Conservation (phyloP, 1,140 invertebrate species). For the Drosophila subobscura region DNA sequence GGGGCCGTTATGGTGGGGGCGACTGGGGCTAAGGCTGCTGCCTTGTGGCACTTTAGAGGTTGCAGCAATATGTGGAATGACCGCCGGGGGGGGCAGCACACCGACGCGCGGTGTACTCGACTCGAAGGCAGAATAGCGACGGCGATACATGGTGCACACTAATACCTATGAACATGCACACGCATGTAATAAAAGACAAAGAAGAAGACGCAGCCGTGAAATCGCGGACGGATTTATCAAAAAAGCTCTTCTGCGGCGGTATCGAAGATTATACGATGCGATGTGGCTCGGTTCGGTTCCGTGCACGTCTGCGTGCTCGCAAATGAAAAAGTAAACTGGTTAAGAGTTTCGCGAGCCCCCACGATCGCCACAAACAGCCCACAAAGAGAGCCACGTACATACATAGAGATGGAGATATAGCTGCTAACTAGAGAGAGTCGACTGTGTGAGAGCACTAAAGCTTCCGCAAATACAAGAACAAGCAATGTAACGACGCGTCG, state of each 20-base stretch:
- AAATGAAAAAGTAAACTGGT: conserved; percentile 76
- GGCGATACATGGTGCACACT: conserved; percentile 70
- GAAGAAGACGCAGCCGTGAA: conserved; percentile 38
- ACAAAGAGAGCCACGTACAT: conserved; percentile 6
- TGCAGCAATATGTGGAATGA: conserved; percentile 25
- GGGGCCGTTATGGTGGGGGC: conserved; percentile 40
- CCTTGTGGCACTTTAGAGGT: conserved; percentile 35
- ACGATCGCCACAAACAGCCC: conserved; percentile 45
- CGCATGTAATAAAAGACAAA: conserved; percentile 34
- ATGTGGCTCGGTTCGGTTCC: conserved; percentile 23
- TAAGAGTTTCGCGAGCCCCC: conserved; percentile 66
- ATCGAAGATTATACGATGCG: conserved; percentile 16
- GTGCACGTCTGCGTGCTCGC: conserved; percentile 67
- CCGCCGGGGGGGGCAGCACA: conserved; percentile 53
- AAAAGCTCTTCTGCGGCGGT: conserved; percentile 25
- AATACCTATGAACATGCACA: conserved; percentile 23
- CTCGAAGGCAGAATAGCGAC: conserved; percentile 78
- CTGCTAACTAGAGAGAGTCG: conserved; percentile 23
- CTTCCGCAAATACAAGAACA: conserved; percentile 61
- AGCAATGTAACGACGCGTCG: conserved; percentile 48
- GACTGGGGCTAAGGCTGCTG: conserved; percentile 48
- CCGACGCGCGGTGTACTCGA: conserved; percentile 71
- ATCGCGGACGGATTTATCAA: conserved; percentile 34
- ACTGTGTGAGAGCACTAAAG: conserved; percentile 57
- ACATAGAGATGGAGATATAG: conserved; percentile 10